These are phyloP conservation scores for Eupithecia dodoneata DNA, from an alignment of 2,888 invertebrate genomes.

Conservation along the genomic window DNA sequence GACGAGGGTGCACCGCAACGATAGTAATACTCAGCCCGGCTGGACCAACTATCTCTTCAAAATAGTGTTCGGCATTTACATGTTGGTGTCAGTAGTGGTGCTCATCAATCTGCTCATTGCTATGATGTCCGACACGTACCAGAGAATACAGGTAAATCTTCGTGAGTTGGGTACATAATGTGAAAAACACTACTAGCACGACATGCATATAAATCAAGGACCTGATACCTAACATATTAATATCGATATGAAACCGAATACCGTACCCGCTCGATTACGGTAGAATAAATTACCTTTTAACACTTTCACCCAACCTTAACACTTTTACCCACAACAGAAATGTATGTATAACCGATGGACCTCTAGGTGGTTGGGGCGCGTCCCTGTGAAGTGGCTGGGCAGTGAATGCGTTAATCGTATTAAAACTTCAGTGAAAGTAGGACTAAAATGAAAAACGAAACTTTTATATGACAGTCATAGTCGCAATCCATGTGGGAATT, in stretches of 20 bases:
- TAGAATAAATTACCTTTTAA: background rate
- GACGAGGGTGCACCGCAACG: conserved; percentile 87
- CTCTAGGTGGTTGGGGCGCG: too few relatives aligned
- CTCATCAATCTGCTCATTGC: conserved; percentile 99
- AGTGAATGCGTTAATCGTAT: background rate
- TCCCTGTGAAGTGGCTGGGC: too few relatives aligned
- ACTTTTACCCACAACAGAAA: too few relatives aligned
- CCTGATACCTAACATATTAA: background rate
- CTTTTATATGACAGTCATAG: background rate
- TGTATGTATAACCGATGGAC: too few relatives aligned
- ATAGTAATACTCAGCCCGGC: conserved; percentile 87
- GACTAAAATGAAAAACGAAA: background rate
- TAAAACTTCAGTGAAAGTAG: background rate
- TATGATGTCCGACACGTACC: conserved; percentile 99
- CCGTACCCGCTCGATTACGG: background rate
- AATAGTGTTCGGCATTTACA: conserved; percentile 96
- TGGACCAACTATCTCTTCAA: conserved; percentile 96
- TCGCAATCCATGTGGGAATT: background rate
- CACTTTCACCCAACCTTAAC: too few relatives aligned
- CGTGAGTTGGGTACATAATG: conserved; percentile 41
- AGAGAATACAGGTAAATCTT: conserved; percentile 94
- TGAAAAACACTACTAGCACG: conserved; percentile 17
- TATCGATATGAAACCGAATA: background rate
- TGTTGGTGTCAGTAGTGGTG: conserved; percentile 99
- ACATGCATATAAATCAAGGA: conserved; percentile 20